Evolutionary conservation across 2,113 vertebrate genomes (phyloP), one percentile per base, ranked within the genome.

Genomic region (Triplophysa siluroides): DNA sequence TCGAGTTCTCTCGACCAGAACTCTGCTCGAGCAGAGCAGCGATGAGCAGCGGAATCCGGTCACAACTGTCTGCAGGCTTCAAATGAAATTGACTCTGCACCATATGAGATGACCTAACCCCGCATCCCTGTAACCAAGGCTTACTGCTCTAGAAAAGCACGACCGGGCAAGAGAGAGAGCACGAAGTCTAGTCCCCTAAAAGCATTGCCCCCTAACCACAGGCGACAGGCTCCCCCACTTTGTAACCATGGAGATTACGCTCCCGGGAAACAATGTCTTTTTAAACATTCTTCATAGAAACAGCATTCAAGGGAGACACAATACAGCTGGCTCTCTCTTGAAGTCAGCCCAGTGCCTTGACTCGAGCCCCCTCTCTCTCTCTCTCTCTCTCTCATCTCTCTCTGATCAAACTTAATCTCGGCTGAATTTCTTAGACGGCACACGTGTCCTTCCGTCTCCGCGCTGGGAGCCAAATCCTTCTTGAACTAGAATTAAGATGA

Each of bases 191-290:
- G 45, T 84, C 73, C 79, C 76, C 81, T 82, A 54, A 71, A 72
- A 81, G 80, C 72, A 61, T 83, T 73, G 62, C 66, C 78, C 85
- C 70, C 76, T 63, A 68, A 79, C 69, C 61, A 76, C 54, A 62
- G 29, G 62, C 75, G 23, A 72, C 70, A 82, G 77, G 50, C 73
- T 72, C 77, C 81, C 77, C 78, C 45, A 83, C 81, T 71, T 74
- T 72, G 86, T 87, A 78, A 83, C 86, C 83, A 86, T 85, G 81
- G 85, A 38, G 80, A 88, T 84, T 80, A 86, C 83, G 33, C 84
- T 83, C 83, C 78, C 76, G 72, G 76, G 87, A 78, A 88, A 87
- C 87, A 85, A 84, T 86, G 84, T 83, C 75, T 84, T 86, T 81
- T 85, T 78, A 83, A 86, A 80, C 80, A 84, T 87, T 83, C 76